phyloP scores from a whole-genome alignment of 2,113 vertebrate genomes.

The Microcebus lehilahytsara region DNA sequence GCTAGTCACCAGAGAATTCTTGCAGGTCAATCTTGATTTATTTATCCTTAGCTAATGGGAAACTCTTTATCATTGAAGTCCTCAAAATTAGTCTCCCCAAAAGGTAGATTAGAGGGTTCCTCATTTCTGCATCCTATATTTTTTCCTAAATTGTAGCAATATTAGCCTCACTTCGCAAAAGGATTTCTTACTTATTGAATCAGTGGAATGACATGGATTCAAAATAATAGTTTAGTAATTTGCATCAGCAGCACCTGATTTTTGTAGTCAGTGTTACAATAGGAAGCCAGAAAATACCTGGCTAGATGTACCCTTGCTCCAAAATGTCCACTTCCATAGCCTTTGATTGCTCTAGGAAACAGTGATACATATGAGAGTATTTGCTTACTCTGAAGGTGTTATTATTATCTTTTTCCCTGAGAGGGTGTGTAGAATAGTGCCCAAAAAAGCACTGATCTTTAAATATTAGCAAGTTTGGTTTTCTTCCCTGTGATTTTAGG shows the following conservation, averaged over 20 bases:
- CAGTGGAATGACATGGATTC: neutral
- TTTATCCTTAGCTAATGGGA: neutral
- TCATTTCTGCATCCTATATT: neutral
- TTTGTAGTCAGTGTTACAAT: slow-evolving; percentile 20
- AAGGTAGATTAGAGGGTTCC: neutral
- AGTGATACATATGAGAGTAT: neutral
- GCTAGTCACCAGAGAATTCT: neutral
- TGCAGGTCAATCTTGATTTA: neutral
- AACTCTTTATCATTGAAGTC: neutral
- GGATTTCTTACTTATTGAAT: neutral
- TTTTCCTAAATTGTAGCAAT: neutral
- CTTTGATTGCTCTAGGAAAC: neutral
- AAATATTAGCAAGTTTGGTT: neutral
- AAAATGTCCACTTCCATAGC: neutral
- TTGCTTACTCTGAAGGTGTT: neutral
- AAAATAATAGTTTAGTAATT: neutral
- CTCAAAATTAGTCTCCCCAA: neutral
- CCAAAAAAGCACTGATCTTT: neutral
- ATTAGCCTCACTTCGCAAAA: neutral
- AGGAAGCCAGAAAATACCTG: neutral
- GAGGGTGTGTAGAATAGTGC: neutral
- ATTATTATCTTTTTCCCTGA: neutral
- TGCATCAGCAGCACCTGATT: neutral
- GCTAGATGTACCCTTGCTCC: neutral
- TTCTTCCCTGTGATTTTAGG: neutral